phyloP scores from a whole-genome alignment of 2,113 vertebrate genomes.

The Pedionomus torquatus region DNA sequence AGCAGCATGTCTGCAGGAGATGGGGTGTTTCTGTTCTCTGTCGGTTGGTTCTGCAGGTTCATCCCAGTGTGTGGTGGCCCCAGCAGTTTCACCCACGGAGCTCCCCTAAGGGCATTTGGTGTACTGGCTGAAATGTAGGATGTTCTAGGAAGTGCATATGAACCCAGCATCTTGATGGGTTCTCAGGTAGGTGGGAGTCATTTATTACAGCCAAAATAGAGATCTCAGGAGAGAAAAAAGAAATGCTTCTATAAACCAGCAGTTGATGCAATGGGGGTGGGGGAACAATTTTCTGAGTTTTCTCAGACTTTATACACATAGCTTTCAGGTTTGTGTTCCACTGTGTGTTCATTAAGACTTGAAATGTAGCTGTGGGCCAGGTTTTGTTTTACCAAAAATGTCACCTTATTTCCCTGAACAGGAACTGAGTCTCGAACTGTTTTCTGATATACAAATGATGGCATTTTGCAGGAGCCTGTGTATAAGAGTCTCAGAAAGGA shows the following conservation, averaged over 20 bases:
- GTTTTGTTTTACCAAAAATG: background rate
- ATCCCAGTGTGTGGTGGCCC: background rate
- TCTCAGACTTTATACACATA: background rate
- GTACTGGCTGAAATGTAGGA: background rate
- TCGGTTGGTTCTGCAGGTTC: background rate
- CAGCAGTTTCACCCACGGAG: constrained; percentile 40
- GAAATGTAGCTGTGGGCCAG: background rate
- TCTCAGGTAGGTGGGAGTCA: background rate
- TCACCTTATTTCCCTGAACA: background rate
- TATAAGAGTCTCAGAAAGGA: background rate
- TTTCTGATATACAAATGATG: background rate
- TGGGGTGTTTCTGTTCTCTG: background rate
- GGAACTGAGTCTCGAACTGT: background rate
- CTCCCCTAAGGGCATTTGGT: background rate
- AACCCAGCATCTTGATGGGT: background rate
- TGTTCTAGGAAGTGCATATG: background rate
- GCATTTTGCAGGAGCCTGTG: background rate
- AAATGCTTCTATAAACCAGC: background rate
- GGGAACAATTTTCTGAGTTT: background rate
- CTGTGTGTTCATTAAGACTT: background rate
- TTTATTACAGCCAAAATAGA: background rate
- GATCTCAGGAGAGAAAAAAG: background rate
- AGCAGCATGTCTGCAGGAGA: background rate
- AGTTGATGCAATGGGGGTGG: background rate
- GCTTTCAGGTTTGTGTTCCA: background rate